Base-by-base conservation (phyloP, 1,140 invertebrate species). In the Solen grandis region DNA sequence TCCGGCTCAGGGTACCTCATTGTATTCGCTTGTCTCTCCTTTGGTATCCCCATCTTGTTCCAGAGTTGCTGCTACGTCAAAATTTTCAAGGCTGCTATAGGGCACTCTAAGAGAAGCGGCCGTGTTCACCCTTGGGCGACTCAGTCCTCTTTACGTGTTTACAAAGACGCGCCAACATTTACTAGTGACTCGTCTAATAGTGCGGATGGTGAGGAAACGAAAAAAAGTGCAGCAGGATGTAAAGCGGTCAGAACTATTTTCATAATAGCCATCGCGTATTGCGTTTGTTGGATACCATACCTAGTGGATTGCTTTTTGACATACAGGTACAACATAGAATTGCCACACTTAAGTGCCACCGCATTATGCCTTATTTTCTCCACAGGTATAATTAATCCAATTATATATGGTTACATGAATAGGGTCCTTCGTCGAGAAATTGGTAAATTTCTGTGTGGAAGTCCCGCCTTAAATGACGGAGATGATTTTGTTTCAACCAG, bases 361-460 rank as follows among this genome's bases (percentile, higher is more conserved):
- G 57, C 84, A 8, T 66, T 85, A 22, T 83, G 81, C 41, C 75
- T 86, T 50, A 46, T 87, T 8, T 86, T 85, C 55, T 69, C 83
- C 4, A 83, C 79, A 27, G 79, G 84, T 22, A 76, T 83, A 29
- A 54, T 88, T 1, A 86, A 88, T 73, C 86, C 86, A 1, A 73
- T 88, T 4, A 86, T 88, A 52, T 88, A 87, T 59, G 87, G 80
- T 0, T 88, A 87, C 50, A 87, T 88, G 86, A 88, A 88, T 70
- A 76, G 86, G 16, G 78, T 85, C 0, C 87, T 81, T 19, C 80
- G 87, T 13, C 78, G 77, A 31, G 86, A 88, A 52, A 84, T 88
- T 13, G 79, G 78, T 27, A 86, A 82, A 65, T 86, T 87, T 54
- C 85, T 84, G 41, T 81, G 84, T 46, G 81, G 84, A 41, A 70